A percentile compares a stretch with the other conserved stretches of the same genome.
Evolutionary conservation across 2,888 invertebrate species (phyloP).

Genomic region (Himalopsyche kuldschensis): DNA sequence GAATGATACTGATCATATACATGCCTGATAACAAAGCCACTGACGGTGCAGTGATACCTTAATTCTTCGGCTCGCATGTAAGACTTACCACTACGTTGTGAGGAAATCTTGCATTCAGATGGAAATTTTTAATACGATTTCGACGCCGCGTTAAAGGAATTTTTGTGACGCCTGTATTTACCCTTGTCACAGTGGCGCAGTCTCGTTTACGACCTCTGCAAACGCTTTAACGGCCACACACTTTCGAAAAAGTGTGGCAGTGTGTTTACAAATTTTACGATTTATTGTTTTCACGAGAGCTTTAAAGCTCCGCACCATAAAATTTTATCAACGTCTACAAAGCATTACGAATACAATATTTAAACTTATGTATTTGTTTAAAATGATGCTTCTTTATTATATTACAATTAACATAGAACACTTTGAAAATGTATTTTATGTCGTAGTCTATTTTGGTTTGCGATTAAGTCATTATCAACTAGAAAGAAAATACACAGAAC

Average conservation of each 20-base stretch:
- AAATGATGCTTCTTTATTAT: too few relatives aligned
- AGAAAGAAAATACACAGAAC: too few relatives aligned
- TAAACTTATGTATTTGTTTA: too few relatives aligned
- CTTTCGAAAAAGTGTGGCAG: neutral
- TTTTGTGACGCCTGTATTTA: neutral
- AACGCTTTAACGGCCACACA: neutral
- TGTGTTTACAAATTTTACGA: neutral
- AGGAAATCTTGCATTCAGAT: neutral
- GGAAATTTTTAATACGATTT: neutral
- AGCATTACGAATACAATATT: too few relatives aligned
- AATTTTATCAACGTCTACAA: neutral
- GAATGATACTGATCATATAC: too few relatives aligned
- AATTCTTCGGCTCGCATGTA: neutral
- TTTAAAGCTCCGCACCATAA: neutral
- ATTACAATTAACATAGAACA: too few relatives aligned
- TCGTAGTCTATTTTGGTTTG: too few relatives aligned
- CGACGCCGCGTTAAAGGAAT: neutral
- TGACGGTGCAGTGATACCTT: too few relatives aligned
- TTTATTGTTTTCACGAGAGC: slow-evolving; percentile 1
- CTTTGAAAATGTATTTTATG: too few relatives aligned
- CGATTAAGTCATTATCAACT: too few relatives aligned
- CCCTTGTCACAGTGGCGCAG: neutral
- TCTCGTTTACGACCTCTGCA: neutral
- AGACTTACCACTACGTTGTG: neutral
- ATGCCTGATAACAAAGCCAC: too few relatives aligned